These are phyloP conservation scores for Neoniphon sammara DNA, from an alignment of 2,797 vertebrate species.

Conservation along the genomic window DNA sequence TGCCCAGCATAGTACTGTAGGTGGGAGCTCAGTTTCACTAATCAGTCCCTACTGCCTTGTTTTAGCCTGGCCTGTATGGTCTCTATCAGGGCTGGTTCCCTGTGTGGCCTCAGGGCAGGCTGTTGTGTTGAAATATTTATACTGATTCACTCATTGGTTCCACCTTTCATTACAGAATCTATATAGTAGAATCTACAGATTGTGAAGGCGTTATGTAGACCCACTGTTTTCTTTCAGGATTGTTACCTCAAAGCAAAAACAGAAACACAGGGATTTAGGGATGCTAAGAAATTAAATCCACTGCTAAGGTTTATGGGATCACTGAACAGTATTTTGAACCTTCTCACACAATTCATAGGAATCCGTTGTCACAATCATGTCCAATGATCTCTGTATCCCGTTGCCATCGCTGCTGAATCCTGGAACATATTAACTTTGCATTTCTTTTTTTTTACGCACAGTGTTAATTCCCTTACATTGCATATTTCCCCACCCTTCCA, in stretches of 20 bases:
- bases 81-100: conserved; percentile 82
- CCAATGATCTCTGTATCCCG: background rate
- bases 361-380: conserved; percentile 25
- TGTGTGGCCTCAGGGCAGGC: conserved; percentile 48
- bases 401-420: conserved; percentile 15
- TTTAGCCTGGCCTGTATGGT: conserved; percentile 54
- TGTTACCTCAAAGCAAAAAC: background rate
- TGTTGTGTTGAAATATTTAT: conserved; percentile 52
- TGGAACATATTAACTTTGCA: background rate
- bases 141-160: conserved; percentile 21
- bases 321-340: conserved; percentile 38
- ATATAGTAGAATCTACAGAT: conserved; percentile 8
- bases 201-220: conserved; percentile 18
- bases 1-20: conserved; percentile 33
- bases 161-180: conserved; percentile 12
- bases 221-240: background rate
- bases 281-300: background rate
- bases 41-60: conserved; percentile 56
- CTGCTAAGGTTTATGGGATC: background rate
- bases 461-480: conserved; percentile 31
- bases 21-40: conserved; percentile 39
- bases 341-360: conserved; percentile 19
- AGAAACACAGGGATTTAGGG: background rate
- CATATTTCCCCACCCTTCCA: conserved; percentile 41
- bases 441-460: conserved; percentile 30